These are phyloP conservation scores for Scopus umbretta DNA, from an alignment of 2,113 vertebrate species.

Conservation along the genomic window DNA sequence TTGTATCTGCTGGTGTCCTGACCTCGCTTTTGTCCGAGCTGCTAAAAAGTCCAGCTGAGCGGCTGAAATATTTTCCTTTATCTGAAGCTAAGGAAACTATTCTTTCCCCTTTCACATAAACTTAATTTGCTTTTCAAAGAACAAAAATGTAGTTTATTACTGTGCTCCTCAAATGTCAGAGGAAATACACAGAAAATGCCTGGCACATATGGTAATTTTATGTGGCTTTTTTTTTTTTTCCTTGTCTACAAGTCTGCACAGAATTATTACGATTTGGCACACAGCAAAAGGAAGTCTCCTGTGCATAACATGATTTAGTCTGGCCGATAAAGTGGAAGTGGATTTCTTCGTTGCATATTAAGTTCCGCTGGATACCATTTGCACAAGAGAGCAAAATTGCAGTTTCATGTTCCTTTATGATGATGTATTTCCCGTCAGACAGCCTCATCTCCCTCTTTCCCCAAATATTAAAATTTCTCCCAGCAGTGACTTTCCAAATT, in stretches of 20 bases:
- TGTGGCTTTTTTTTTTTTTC: conserved; percentile 37
- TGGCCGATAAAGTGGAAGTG: conserved; percentile 43
- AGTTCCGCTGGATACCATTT: conserved; percentile 27
- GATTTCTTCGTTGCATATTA: conserved; percentile 54
- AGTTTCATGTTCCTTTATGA: background rate
- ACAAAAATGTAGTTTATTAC: background rate
- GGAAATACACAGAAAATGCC: conserved; percentile 30
- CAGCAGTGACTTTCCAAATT: background rate
- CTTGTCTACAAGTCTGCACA: conserved; percentile 17
- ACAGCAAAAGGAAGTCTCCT: conserved; percentile 52
- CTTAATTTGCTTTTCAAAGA: conserved; percentile 28
- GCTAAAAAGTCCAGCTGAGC: background rate
- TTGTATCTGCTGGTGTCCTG: conserved; percentile 36
- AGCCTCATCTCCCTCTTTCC: conserved; percentile 6
- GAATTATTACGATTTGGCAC: conserved; percentile 55
- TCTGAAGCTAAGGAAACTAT: conserved; percentile 6
- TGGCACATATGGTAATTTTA: conserved; percentile 38
- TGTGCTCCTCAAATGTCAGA: background rate
- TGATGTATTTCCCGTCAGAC: background rate
- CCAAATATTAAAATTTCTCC: conserved; percentile 8
- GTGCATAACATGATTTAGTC: conserved; percentile 56
- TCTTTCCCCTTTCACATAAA: background rate
- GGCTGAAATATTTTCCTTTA: background rate
- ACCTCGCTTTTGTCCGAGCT: background rate
- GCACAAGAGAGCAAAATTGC: conserved; percentile 35